Percentiles rank a stretch among this genome's conserved stretches.
phyloP scores from a whole-genome alignment of 2,113 vertebrate species.

The Eubucco bourcierii region DNA sequence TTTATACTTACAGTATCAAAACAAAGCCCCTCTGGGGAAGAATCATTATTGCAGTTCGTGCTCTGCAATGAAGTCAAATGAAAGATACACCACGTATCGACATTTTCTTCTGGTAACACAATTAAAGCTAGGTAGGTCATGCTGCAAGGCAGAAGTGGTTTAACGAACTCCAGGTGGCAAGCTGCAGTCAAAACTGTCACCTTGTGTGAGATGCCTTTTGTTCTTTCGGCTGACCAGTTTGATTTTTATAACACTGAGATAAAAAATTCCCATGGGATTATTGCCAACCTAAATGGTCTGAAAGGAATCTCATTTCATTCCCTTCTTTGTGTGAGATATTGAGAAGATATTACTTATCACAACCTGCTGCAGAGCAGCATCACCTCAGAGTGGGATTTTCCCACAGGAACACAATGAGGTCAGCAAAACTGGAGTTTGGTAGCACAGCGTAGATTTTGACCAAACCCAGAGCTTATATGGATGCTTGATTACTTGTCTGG shows the following conservation, averaged over 20 bases:
- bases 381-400: not conserved
- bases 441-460: not conserved
- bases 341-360: not conserved
- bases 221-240: not conserved
- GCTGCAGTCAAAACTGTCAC: not conserved
- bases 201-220: not conserved
- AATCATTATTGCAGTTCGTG: not conserved
- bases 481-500: not conserved
- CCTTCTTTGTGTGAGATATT: not conserved
- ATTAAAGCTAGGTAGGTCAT: not conserved
- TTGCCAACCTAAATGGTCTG: not conserved
- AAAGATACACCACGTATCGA: not conserved
- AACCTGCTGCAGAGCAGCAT: not conserved
- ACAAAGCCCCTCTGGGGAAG: not conserved
- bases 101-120: not conserved
- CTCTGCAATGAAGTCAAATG: not conserved
- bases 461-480: not conserved
- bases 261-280: not conserved
- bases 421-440: not conserved
- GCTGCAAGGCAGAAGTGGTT: not conserved
- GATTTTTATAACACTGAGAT: not conserved
- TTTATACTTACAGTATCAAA: not conserved
- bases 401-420: not conserved
- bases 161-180: conserved; percentile 27
- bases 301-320: not conserved